A percentile compares a stretch with the other conserved stretches of the same genome.
Conservation (phyloP, 2,797 vertebrate genomes). For the Myripristis murdjan region DNA sequence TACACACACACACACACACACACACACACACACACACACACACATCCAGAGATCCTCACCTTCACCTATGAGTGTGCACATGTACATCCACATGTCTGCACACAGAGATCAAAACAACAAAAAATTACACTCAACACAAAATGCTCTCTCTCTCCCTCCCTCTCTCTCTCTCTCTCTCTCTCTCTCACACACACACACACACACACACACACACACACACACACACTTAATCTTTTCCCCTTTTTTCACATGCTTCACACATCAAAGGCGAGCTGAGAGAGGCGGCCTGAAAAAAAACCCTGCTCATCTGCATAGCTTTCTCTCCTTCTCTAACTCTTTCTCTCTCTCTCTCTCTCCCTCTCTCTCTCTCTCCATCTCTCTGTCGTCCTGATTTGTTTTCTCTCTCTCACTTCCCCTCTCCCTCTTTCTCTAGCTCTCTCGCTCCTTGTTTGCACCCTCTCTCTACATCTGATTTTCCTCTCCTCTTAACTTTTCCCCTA, state of each 20-base stretch:
- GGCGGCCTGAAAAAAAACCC: conserved; percentile 2
- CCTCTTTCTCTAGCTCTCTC: not conserved
- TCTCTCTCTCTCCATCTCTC: no score
- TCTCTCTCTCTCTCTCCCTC: not conserved
- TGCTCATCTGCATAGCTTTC: conserved; percentile 30
- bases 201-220: not conserved
- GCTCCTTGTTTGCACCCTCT: not conserved
- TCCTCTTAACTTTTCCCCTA: not conserved
- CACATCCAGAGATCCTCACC: not conserved
- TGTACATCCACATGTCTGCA: conserved; percentile 1
- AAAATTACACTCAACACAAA: no score
- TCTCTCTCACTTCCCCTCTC: no score
- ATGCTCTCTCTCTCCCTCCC: no score
- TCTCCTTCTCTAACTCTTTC: not conserved
- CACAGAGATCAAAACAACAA: not conserved
- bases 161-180: no score
- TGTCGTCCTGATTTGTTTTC: no score
- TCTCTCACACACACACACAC: not conserved
- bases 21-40: not conserved
- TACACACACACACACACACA: not conserved
- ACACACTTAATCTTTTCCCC: conserved; percentile 4
- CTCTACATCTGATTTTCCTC: not conserved
- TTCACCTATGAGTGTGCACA: not conserved
- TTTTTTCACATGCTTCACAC: conserved; percentile 36
- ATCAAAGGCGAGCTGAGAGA: conserved; percentile 43